A percentile compares a stretch with the other conserved stretches of the same genome.
These are phyloP conservation scores for Mythimna ferrago DNA, from an alignment of 2,888 invertebrate species.

Conservation along the genomic window DNA sequence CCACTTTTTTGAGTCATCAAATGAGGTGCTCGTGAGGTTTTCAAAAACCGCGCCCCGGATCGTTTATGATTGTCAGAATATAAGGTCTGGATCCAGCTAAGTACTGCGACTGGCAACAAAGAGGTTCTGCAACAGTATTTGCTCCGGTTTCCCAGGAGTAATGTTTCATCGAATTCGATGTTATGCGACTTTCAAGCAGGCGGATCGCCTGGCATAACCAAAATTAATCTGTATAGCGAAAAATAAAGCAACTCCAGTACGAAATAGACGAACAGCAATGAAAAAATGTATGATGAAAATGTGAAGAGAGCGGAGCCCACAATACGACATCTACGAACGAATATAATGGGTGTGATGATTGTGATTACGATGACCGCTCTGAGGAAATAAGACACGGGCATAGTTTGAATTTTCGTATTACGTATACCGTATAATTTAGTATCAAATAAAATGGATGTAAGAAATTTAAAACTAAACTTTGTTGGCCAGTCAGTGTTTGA, in stretches of 20 bases:
- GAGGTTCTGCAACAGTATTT: not conserved
- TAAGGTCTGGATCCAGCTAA: not conserved
- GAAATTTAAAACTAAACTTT: not conserved
- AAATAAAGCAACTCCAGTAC: not conserved
- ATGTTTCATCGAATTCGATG: not conserved
- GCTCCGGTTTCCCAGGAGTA: not conserved
- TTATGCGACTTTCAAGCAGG: not conserved
- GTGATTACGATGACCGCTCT: not conserved
- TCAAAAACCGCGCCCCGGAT: no score
- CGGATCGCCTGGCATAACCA: not conserved
- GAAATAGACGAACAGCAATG: not conserved
- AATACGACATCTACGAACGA: not conserved
- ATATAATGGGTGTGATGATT: not conserved
- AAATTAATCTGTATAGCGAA: not conserved
- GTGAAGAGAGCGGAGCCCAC: no score
- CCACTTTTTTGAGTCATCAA: no score
- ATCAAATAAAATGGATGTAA: not conserved
- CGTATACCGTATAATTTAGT: not conserved
- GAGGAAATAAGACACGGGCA: not conserved
- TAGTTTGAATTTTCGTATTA: not conserved
- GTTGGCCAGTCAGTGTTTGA: no score
- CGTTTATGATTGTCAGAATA: not conserved
- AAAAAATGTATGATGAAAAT: not conserved
- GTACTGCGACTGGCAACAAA: not conserved
- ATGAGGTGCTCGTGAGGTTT: no score